phyloP scores from a whole-genome alignment of 2,797 vertebrate genomes.

The Diceros bicornis region DNA sequence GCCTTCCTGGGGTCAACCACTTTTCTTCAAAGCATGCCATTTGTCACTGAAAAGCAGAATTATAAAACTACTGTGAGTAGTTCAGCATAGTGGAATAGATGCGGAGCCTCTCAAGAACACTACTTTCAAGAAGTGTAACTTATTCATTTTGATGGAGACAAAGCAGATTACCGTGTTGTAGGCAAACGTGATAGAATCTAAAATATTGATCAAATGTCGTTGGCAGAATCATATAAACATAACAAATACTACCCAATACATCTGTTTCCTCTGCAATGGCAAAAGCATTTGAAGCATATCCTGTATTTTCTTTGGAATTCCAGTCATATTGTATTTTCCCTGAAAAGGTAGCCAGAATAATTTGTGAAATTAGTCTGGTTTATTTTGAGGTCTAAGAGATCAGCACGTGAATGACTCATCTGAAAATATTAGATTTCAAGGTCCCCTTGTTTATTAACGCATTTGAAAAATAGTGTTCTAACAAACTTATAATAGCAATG shows the following conservation, averaged over 20 bases:
- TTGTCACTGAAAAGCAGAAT: conserved; percentile 33
- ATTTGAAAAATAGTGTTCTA: neutral
- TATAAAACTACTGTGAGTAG: neutral
- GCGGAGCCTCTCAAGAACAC: neutral
- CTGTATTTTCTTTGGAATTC: neutral
- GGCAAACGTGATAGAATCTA: neutral
- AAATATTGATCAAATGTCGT: neutral
- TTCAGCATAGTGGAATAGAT: neutral
- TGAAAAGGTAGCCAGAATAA: neutral
- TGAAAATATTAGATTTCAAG: neutral
- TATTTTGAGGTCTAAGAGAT: neutral
- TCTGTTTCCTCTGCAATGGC: neutral
- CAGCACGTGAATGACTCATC: neutral
- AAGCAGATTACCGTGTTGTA: neutral
- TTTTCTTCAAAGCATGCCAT: neutral
- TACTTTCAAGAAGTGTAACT: neutral
- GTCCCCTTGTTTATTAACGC: neutral
- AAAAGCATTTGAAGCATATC: neutral
- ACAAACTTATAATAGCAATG: neutral
- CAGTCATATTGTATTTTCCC: neutral
- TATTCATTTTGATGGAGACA: neutral
- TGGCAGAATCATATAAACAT: neutral
- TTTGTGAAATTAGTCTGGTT: conserved; percentile 25
- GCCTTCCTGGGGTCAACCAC: neutral
- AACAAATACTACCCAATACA: neutral